Base-by-base conservation (phyloP, 2,113 vertebrate genomes). In the Narcine bancroftii region DNA sequence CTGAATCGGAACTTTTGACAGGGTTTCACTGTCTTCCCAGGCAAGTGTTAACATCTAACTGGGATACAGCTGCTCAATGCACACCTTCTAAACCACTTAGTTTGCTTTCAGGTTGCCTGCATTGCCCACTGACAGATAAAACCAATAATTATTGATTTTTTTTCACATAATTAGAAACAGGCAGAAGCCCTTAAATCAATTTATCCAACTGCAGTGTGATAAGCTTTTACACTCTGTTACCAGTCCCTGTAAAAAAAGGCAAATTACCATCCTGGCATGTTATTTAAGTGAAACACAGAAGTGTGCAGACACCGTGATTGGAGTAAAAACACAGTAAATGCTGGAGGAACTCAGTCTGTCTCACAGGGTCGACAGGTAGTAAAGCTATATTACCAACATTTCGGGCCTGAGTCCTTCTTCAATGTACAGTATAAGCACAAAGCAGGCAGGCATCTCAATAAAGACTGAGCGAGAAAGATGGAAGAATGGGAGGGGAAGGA, bases 61-160 rank as follows among this genome's bases (percentile, higher is more conserved):
- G 24, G 63, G 26, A 71, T 39, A 69, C 65, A 66, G 56, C 60
- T 66, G 56, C 65, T 66, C 17, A 24, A 65, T 24, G 21, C 56
- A 45, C 10, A 2, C 60, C 39, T 69, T n/a, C 36, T 91, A 45
- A 91, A 2, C 19, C 21, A 26, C 21, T 3, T 39, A 24, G 85
- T 65, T 63, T 63, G 81, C 53, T 87, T 63, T 89, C 39, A 91
- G 42, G 66, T 66, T 69, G 89, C 89, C 87, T 91, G 63, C 39
- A 33, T 65, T 42, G 21, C 65, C 45, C 42, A 71, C 15, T 7
- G 26, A 69, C 89, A 91, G 33, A 10, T 47, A 33, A 45, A 91
- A 36, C 63, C 56, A 91, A 69, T 71, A 47, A 91, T 91, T 69
- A 71, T 91, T 69, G 65, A 45, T 47, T 69, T 69, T 42, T 69